phyloP scores from a whole-genome alignment of 2,113 vertebrate species.

The Cettia cetti region DNA sequence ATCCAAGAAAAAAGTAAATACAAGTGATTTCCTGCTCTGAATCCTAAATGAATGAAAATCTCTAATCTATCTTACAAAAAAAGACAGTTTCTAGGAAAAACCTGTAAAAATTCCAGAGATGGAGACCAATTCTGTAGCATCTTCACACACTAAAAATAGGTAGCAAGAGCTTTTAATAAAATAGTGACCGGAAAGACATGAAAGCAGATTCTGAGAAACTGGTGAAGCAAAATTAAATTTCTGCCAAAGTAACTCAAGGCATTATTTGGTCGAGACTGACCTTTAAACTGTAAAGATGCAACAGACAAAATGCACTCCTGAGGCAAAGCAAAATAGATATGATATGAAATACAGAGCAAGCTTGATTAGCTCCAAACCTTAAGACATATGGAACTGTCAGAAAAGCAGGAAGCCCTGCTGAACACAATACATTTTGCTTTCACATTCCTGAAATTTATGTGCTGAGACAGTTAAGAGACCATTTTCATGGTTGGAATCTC shows the following conservation, averaged over 20 bases:
- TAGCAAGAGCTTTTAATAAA: neutral
- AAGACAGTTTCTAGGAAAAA: neutral
- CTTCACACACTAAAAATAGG: neutral
- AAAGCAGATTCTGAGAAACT: neutral
- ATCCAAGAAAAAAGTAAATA: neutral
- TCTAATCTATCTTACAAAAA: neutral
- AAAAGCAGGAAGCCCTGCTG: neutral
- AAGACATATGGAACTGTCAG: constrained; percentile 29
- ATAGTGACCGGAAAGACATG: neutral
- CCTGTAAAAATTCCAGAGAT: neutral
- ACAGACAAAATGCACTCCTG: neutral
- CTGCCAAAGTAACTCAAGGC: neutral
- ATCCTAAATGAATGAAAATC: neutral
- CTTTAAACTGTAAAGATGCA: neutral
- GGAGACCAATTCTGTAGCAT: neutral
- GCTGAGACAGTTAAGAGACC: neutral
- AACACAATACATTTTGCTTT: neutral
- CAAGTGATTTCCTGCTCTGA: neutral
- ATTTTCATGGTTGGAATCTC: neutral
- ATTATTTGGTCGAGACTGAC: neutral
- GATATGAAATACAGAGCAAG: neutral
- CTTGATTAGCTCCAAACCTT: constrained; percentile 6
- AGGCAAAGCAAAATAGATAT: constrained; percentile 12
- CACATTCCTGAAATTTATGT: constrained; percentile 6
- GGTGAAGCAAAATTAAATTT: neutral